These are phyloP conservation scores for Forbesichthys agassizii DNA, from an alignment of 2,113 vertebrate genomes.

Conservation along the genomic window DNA sequence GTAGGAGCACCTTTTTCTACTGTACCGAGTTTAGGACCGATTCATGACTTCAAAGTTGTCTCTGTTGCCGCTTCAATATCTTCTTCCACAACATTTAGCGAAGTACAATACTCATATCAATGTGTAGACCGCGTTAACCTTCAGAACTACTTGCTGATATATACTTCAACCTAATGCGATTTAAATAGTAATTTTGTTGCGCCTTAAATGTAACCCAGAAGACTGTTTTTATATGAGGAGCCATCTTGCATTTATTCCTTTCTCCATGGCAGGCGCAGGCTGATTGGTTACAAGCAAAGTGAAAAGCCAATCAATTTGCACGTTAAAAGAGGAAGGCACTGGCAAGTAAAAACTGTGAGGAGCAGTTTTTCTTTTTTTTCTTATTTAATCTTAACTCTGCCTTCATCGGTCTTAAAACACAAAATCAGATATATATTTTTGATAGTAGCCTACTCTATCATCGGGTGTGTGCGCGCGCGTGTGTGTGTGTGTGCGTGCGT, in stretches of 20 bases:
- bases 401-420: no score
- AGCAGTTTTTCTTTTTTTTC: constrained; percentile 12
- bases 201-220: constrained; percentile 79
- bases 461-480: no score
- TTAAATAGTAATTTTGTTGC: constrained; percentile 85
- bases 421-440: no score
- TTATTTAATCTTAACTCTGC: no score
- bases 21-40: constrained; percentile 45
- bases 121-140: constrained; percentile 60
- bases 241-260: constrained; percentile 99
- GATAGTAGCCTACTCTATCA: no score
- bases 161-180: constrained; percentile 72
- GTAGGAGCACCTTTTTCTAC: constrained; percentile 11
- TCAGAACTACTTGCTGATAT: constrained; percentile 66
- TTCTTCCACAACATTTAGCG: constrained; percentile 28
- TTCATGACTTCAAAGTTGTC: constrained; percentile 68
- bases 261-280: constrained; percentile 83
- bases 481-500: background rate
- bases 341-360: constrained; percentile 21
- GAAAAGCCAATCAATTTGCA: constrained; percentile 77
- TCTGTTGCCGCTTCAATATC: constrained; percentile 43
- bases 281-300: constrained; percentile 82
- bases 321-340: constrained; percentile 52
- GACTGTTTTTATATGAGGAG: constrained; percentile 97
- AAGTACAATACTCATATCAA: constrained; percentile 41